phyloP scores from a whole-genome alignment of 2,797 vertebrate species.

The Calcarius lapponicus region DNA sequence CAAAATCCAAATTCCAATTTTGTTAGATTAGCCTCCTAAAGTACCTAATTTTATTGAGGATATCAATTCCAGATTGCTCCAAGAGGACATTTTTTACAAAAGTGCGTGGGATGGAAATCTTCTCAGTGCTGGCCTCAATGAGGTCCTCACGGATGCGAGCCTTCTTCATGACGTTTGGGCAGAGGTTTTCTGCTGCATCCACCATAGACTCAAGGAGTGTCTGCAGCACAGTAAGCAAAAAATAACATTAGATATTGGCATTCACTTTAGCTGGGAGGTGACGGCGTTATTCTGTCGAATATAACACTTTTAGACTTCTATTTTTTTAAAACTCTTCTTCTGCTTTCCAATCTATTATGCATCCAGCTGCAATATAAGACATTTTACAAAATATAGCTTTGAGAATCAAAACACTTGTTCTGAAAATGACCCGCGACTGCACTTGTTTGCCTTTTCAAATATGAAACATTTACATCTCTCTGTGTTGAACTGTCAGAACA shows the following conservation, averaged over 20 bases:
- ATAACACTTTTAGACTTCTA: not conserved
- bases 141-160: constrained; percentile 88
- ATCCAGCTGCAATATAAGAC: not conserved
- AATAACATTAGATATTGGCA: not conserved
- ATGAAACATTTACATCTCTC: not conserved
- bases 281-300: not conserved
- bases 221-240: constrained; percentile 71
- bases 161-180: constrained; percentile 93
- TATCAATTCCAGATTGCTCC: constrained; percentile 95
- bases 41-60: constrained; percentile 98
- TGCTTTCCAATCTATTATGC: not conserved
- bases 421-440: not conserved
- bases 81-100: constrained; percentile 94
- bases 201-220: constrained; percentile 92
- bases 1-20: not conserved
- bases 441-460: not conserved
- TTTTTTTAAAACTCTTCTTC: not conserved
- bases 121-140: constrained; percentile 87
- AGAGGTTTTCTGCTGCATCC: constrained; percentile 89
- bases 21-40: not conserved
- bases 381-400: not conserved
- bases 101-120: constrained; percentile 91
- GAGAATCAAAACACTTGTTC: not conserved
- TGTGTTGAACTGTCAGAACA: not conserved
- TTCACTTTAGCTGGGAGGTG: not conserved